These are phyloP conservation scores for Temnothorax ravouxi DNA, from an alignment of 2,888 invertebrate species.

Conservation along the genomic window DNA sequence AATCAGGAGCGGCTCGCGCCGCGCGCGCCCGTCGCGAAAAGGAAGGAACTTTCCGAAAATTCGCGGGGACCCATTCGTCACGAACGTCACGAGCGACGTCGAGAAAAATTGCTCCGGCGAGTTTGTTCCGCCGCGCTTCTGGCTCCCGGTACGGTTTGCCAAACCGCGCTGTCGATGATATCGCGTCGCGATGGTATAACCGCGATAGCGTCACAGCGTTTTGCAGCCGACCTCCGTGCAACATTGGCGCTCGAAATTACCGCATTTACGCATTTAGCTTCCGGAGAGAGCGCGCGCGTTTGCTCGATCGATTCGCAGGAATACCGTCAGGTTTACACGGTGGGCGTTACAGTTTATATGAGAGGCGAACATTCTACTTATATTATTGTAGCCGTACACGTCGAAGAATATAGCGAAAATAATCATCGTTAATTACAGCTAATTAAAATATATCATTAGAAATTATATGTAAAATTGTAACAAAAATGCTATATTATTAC, in stretches of 20 bases:
- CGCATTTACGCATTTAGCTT: constrained; percentile 27
- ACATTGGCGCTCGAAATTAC: constrained; percentile 29
- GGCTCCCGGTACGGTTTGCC: background rate
- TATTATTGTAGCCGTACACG: background rate
- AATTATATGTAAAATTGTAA: background rate
- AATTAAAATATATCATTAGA: background rate
- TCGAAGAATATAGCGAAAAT: background rate
- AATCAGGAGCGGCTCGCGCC: constrained; percentile 59
- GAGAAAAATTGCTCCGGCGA: constrained; percentile 49
- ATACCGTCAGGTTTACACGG: background rate
- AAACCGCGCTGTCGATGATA: constrained; percentile 29
- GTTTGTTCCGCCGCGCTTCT: constrained; percentile 2
- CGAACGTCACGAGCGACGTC: constrained; percentile 50
- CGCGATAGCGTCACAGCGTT: constrained; percentile 16
- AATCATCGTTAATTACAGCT: background rate
- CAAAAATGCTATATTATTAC: background rate
- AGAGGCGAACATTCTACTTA: background rate
- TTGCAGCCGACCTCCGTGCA: background rate
- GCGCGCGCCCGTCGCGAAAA: constrained; percentile 39
- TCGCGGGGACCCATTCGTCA: constrained; percentile 67
- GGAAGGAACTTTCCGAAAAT: constrained; percentile 65
- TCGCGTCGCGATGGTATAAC: background rate
- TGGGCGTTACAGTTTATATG: background rate
- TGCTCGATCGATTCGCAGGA: constrained; percentile 25
- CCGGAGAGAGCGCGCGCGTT: background rate